A percentile compares a stretch with the other conserved stretches of the same genome.
Evolutionary conservation across 1,140 invertebrate genomes (phyloP).

Genomic region (Steinernema khuongi): DNA sequence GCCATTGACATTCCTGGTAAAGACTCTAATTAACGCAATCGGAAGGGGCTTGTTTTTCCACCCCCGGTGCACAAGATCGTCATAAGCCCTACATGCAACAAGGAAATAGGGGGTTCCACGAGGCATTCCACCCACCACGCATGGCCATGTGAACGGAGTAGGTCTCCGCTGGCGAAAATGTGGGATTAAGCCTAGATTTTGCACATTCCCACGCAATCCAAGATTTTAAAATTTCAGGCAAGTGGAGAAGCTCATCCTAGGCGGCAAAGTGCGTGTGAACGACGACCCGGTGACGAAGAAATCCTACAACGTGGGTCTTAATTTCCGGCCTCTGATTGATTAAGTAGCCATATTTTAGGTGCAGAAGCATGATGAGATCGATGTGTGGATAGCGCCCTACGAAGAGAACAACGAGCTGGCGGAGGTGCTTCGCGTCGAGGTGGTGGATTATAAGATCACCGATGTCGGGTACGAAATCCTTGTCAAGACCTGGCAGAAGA

Average conservation of each 20-base stretch:
- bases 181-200: too few species aligned
- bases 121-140: too few species aligned
- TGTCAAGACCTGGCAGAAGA: conserved; percentile 35
- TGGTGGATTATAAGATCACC: conserved; percentile 35
- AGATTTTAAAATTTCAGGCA: conserved; percentile 22
- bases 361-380: conserved; percentile 30
- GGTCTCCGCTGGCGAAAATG: too few species aligned
- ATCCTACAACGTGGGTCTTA: conserved; percentile 40
- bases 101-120: too few species aligned
- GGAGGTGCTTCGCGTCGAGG: conserved; percentile 30
- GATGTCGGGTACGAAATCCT: conserved; percentile 33
- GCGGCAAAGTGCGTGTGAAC: conserved; percentile 40
- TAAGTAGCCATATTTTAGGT: conserved; percentile 28
- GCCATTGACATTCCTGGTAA: too few species aligned
- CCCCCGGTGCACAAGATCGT: too few species aligned
- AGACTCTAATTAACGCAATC: too few species aligned
- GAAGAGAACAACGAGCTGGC: conserved; percentile 32
- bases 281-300: conserved; percentile 40
- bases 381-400: conserved; percentile 29
- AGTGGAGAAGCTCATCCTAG: conserved; percentile 35
- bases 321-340: conserved; percentile 2
- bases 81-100: too few species aligned
- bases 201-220: too few species aligned
- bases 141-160: too few species aligned
- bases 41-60: too few species aligned